Conservation (phyloP, 1,140 invertebrate species). For the Octopus sinensis region DNA sequence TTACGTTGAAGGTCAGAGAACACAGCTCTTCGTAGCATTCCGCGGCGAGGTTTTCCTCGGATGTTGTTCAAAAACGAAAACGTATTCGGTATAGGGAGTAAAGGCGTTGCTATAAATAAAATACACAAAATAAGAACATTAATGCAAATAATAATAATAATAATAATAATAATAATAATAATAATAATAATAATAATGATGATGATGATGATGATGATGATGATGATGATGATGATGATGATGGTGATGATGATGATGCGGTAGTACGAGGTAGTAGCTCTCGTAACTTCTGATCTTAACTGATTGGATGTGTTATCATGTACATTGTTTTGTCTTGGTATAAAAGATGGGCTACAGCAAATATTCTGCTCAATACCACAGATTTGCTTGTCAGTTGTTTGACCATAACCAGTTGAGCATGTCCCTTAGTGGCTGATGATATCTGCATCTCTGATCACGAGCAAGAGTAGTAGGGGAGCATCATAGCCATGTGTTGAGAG, state of each 20-base stretch:
- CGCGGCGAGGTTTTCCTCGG: conserved; percentile 67
- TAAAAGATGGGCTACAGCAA: too few species aligned
- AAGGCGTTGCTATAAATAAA: conserved; percentile 38
- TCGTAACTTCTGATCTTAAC: too few species aligned
- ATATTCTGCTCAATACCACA: too few species aligned
- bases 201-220: neutral
- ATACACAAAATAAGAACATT: neutral
- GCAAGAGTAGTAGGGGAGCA: too few species aligned
- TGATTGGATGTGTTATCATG: too few species aligned
- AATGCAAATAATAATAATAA: neutral
- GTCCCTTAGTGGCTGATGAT: too few species aligned
- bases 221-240: neutral
- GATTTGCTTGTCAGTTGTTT: too few species aligned
- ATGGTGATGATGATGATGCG: neutral
- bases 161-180: neutral
- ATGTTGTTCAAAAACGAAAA: conserved; percentile 52
- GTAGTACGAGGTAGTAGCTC: too few species aligned
- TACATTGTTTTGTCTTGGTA: too few species aligned
- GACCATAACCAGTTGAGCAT: too few species aligned
- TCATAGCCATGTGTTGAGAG: too few species aligned
- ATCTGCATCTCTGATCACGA: too few species aligned
- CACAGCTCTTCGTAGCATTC: conserved; percentile 93
- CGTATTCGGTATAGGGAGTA: conserved; percentile 50
- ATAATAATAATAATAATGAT: neutral
- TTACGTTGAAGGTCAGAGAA: conserved; percentile 91